Evolutionary conservation across 2,797 vertebrate genomes (phyloP).

Genomic region (Menidia menidia): DNA sequence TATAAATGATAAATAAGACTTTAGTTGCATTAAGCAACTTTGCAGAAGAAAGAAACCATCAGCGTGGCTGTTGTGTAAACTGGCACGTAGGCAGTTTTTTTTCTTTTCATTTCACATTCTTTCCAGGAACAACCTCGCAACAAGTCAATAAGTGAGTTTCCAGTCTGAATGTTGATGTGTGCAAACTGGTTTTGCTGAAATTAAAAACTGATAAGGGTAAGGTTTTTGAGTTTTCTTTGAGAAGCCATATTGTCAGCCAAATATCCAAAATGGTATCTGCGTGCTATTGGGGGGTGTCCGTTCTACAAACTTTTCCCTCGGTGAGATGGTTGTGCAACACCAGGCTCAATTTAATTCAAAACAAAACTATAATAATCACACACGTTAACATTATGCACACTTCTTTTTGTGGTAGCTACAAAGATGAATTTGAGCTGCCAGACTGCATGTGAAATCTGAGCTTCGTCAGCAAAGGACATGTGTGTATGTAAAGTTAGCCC

Average conservation of each 20-base stretch:
- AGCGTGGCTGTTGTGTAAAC: constrained; percentile 32
- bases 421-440: background rate
- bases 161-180: background rate
- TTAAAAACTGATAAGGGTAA: too few species aligned
- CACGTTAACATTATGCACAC: background rate
- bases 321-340: too few species aligned
- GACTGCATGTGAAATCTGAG: background rate
- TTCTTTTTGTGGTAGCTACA: background rate
- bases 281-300: too few species aligned
- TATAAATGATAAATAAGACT: background rate
- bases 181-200: too few species aligned
- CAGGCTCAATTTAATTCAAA: too few species aligned
- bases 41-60: constrained; percentile 32
- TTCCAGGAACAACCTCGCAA: constrained; percentile 6
- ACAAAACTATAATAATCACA: background rate
- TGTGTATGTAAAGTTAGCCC: background rate
- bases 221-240: background rate
- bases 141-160: background rate
- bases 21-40: constrained; percentile 10
- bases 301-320: too few species aligned
- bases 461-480: constrained; percentile 23
- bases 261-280: too few species aligned
- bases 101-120: background rate
- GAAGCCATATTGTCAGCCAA: too few species aligned
- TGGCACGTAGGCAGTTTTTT: background rate